phyloP scores from a whole-genome alignment of 2,113 vertebrate species.

The Cromileptes altivelis region DNA sequence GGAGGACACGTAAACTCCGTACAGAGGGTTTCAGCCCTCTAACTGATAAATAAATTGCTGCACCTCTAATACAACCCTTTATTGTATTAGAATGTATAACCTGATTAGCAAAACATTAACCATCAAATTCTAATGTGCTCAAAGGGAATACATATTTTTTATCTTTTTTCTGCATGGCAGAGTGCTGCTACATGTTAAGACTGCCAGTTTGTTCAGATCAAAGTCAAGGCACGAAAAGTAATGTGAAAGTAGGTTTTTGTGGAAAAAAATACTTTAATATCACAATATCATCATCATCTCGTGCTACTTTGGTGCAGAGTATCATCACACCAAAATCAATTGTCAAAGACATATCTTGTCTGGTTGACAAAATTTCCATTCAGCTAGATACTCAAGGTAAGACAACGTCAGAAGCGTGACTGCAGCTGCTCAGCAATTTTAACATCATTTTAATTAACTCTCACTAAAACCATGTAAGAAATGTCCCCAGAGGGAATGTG shows the following conservation, averaged over 20 bases:
- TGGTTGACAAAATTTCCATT: background rate
- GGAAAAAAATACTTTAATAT: background rate
- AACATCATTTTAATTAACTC: background rate
- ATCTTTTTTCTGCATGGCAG: no score
- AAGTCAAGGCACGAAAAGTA: background rate
- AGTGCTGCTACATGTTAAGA: background rate
- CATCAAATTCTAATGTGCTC: background rate
- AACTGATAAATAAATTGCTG: background rate
- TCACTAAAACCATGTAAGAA: background rate
- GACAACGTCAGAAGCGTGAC: background rate
- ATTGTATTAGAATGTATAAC: background rate
- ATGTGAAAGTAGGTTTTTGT: background rate
- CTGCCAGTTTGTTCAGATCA: background rate
- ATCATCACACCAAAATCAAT: background rate
- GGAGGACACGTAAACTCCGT: no score
- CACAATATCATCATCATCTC: background rate
- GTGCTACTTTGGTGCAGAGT: background rate
- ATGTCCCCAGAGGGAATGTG: background rate
- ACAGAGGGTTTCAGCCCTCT: no score
- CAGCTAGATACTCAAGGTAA: background rate
- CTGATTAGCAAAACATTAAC: background rate
- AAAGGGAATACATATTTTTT: background rate
- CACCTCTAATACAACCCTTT: background rate
- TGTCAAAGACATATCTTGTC: background rate
- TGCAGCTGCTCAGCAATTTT: background rate